phyloP scores from a whole-genome alignment of 2,113 vertebrate species.

The Chaetorhynchus papuensis region DNA sequence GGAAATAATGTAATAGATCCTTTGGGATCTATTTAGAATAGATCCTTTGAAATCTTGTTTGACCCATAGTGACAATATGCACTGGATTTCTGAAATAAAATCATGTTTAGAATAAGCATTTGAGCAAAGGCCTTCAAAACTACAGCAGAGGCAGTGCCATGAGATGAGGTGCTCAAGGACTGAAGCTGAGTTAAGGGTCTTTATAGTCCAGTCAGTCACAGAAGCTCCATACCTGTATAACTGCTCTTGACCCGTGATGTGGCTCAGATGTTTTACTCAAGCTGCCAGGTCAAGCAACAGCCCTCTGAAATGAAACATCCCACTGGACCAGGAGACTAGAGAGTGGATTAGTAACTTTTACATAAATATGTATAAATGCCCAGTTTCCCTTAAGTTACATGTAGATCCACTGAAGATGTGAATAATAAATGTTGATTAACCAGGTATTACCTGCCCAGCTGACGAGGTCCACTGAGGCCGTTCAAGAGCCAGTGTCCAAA shows the following conservation, averaged over 20 bases:
- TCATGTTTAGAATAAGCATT: not conserved
- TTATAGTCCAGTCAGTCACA: not conserved
- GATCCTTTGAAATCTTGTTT: not conserved
- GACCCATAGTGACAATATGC: not conserved
- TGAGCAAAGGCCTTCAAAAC: not conserved
- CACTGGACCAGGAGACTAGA: not conserved
- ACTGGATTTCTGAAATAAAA: not conserved
- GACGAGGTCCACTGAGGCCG: not conserved
- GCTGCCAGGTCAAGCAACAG: not conserved
- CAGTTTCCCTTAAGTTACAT: not conserved
- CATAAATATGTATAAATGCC: not conserved
- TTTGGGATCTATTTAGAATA: not conserved
- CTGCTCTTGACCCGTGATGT: not conserved
- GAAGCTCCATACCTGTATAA: not conserved
- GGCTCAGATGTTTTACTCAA: not conserved
- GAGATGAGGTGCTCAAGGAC: not conserved
- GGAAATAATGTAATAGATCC: not conserved
- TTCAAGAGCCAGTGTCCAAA: not conserved
- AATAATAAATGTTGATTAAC: not conserved
- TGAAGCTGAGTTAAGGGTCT: not conserved
- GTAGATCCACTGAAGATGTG: not conserved
- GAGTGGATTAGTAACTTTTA: not conserved
- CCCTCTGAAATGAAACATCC: not conserved
- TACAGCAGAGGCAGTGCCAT: not conserved
- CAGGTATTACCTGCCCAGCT: not conserved